Conservation (phyloP, 2,888 invertebrate genomes). For the Pseudanteris insignis region DNA sequence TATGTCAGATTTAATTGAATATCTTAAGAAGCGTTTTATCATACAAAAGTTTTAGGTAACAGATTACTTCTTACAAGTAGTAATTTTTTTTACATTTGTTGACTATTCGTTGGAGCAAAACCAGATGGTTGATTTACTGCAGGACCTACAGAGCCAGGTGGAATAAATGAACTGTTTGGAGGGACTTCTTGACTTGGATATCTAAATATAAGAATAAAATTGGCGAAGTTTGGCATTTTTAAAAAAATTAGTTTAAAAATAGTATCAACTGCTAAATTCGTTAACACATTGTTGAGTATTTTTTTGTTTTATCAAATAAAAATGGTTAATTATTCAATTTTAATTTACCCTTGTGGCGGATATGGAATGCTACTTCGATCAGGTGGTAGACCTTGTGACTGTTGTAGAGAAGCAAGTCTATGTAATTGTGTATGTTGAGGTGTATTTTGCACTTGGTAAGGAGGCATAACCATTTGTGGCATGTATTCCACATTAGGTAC, state of each 20-base stretch:
- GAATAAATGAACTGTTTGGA: constrained; percentile 53
- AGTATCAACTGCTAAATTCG: too few species aligned
- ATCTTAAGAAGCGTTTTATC: constrained; percentile 20
- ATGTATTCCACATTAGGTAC: constrained; percentile 56
- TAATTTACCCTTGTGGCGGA: constrained; percentile 54
- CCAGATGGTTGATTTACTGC: constrained; percentile 54
- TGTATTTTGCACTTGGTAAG: constrained; percentile 57
- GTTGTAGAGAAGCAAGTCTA: constrained; percentile 50
- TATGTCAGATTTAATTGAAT: constrained; percentile 21
- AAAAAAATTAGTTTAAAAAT: too few species aligned
- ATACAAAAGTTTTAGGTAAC: constrained; percentile 10
- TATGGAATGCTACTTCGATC: constrained; percentile 57
- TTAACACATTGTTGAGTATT: too few species aligned
- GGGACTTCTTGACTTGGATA: constrained; percentile 54
- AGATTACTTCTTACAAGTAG: background rate
- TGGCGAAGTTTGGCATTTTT: too few species aligned
- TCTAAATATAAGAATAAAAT: constrained; percentile 39
- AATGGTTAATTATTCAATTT: too few species aligned
- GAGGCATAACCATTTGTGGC: constrained; percentile 57
- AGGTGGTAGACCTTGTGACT: constrained; percentile 48
- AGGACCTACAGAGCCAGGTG: constrained; percentile 13
- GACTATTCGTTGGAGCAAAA: constrained; percentile 60
- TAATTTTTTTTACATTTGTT: constrained; percentile 61
- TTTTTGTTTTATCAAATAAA: too few species aligned
- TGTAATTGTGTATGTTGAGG: too few species aligned